Percentiles rank a stretch among this genome's conserved stretches.
phyloP scores from a whole-genome alignment of 2,888 invertebrate species.

The Stenotaenia linearis region DNA sequence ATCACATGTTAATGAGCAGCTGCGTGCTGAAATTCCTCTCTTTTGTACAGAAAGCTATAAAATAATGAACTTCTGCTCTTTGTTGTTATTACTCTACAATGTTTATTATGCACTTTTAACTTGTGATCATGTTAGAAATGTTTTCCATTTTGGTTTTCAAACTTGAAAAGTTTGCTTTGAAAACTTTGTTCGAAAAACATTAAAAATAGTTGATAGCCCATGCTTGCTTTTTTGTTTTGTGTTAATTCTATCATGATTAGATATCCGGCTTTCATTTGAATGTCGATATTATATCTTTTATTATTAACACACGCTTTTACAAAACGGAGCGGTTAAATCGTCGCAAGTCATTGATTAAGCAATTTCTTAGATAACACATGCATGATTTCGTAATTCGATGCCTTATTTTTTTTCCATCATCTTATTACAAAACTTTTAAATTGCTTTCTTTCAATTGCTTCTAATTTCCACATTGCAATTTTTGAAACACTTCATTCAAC shows the following conservation, averaged over 20 bases:
- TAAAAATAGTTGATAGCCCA: background rate
- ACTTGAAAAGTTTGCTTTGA: background rate
- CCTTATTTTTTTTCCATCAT: too few relatives aligned
- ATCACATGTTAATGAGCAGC: background rate
- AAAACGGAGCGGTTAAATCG: too few relatives aligned
- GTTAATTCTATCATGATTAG: too few relatives aligned
- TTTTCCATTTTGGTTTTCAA: slow-evolving; percentile 4
- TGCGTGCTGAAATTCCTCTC: slow-evolving; percentile 9
- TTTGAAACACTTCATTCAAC: slow-evolving; percentile 70
- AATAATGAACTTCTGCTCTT: background rate
- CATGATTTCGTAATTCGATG: too few relatives aligned
- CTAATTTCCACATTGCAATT: slow-evolving; percentile 38
- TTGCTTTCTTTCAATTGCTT: too few relatives aligned
- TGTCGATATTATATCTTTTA: too few relatives aligned
- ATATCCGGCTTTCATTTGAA: too few relatives aligned
- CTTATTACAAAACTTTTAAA: too few relatives aligned
- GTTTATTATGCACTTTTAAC: slow-evolving; percentile 9
- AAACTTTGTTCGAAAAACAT: slow-evolving; percentile 5
- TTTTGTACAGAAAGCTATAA: slow-evolving; percentile 9
- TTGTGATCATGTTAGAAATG: slow-evolving; percentile 9
- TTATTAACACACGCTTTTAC: too few relatives aligned
- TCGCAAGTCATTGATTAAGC: too few relatives aligned
- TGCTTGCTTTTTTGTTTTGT: background rate
- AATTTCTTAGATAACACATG: too few relatives aligned
- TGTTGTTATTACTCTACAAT: slow-evolving; percentile 9